Conservation (phyloP, 2,888 invertebrate species). For the Bugula neritina region DNA sequence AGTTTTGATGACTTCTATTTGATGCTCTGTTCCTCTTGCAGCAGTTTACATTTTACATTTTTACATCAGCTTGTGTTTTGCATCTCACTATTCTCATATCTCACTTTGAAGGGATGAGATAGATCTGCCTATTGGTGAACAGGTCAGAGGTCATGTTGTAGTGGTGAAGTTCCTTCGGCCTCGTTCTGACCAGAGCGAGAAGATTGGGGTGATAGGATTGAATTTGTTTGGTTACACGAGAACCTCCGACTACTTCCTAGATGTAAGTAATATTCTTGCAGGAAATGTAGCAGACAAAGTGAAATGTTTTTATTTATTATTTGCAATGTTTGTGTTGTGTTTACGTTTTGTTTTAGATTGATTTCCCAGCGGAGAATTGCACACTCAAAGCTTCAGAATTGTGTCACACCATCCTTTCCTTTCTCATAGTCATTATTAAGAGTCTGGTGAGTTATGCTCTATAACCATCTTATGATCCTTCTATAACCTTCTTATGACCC, state of each 20-base stretch:
- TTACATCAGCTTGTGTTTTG: no score
- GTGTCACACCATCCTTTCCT: background rate
- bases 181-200: slow-evolving; percentile 39
- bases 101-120: slow-evolving; percentile 10
- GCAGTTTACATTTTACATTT: no score
- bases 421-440: background rate
- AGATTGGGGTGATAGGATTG: slow-evolving; percentile 42
- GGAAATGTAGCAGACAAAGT: background rate
- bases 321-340: background rate
- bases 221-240: slow-evolving; percentile 46
- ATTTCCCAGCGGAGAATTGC: background rate
- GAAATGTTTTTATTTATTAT: background rate
- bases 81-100: no score
- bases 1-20: no score
- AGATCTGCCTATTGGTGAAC: background rate
- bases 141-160: slow-evolving; percentile 32
- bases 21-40: no score
- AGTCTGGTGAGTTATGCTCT: slow-evolving; percentile 1
- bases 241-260: slow-evolving; percentile 36
- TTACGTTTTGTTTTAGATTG: slow-evolving; percentile 7
- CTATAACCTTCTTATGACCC: no score
- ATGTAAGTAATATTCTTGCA: slow-evolving; percentile 30
- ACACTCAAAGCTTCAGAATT: background rate
- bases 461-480: no score
- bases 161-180: slow-evolving; percentile 48